Conservation (phyloP, 2,888 invertebrate species). For the Caenorhabditis uteleia region DNA sequence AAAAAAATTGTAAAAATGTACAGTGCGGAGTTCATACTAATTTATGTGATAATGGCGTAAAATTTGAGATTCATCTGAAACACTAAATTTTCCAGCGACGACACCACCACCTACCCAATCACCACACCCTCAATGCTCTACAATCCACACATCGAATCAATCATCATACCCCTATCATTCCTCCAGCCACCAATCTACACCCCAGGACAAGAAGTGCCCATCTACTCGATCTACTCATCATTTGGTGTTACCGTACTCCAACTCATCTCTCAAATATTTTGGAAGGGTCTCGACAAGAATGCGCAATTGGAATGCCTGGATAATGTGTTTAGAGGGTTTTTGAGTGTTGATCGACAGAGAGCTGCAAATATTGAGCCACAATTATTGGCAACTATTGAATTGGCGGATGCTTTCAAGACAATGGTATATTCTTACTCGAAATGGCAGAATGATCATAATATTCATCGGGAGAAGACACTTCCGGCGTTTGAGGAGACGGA, state of each 20-base stretch:
- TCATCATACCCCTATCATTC: constrained; percentile 42
- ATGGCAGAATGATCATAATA: constrained; percentile 45
- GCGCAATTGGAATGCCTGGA: constrained; percentile 42
- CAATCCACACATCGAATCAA: constrained; percentile 29
- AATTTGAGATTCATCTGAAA: background rate
- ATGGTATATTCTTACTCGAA: constrained; percentile 40
- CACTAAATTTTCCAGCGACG: constrained; percentile 25
- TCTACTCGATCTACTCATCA: constrained; percentile 45
- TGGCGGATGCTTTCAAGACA: constrained; percentile 44
- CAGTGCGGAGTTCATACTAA: background rate
- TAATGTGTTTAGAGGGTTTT: constrained; percentile 37
- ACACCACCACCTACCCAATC: constrained; percentile 39
- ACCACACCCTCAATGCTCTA: constrained; percentile 37
- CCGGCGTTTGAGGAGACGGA: constrained; percentile 44
- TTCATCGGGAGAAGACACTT: constrained; percentile 34
- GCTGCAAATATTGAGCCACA: constrained; percentile 28
- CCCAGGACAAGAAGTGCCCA: constrained; percentile 42
- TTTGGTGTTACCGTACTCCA: constrained; percentile 43
- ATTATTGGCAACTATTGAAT: constrained; percentile 34
- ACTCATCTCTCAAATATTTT: constrained; percentile 46
- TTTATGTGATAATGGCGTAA: background rate
- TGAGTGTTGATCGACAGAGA: constrained; percentile 26
- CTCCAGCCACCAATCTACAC: constrained; percentile 42
- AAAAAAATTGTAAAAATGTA: background rate
- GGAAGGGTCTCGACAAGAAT: constrained; percentile 38